A percentile compares a stretch with the other conserved stretches of the same genome.
phyloP scores from a whole-genome alignment of 2,797 vertebrate genomes.

The Eutrigla gurnardus region DNA sequence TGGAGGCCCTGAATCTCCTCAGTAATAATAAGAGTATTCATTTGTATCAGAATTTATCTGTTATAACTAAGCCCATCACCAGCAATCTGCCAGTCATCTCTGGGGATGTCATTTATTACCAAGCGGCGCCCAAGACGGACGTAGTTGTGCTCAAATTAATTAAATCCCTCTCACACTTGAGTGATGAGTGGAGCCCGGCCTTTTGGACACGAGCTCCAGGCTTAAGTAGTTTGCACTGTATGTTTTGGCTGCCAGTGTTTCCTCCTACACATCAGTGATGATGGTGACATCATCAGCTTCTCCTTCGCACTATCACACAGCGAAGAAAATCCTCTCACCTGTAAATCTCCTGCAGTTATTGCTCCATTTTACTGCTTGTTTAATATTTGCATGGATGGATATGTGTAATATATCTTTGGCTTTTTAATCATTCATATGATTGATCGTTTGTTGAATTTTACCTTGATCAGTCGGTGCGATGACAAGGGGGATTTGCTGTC shows the following conservation, averaged over 20 bases:
- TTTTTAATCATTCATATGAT: no score
- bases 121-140: slow-evolving; percentile 26
- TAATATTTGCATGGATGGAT: no score
- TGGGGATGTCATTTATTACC: slow-evolving; percentile 21
- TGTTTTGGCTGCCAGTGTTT: no score
- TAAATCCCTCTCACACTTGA: not conserved
- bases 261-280: no score
- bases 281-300: no score
- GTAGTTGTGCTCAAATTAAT: slow-evolving; percentile 17
- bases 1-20: slow-evolving; percentile 14
- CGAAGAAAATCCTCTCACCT: no score
- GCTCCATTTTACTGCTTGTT: no score
- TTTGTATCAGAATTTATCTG: slow-evolving; percentile 42
- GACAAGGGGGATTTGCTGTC: not conserved
- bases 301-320: no score
- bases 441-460: not conserved
- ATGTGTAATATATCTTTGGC: no score
- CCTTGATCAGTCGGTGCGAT: not conserved
- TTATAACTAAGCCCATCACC: slow-evolving; percentile 36
- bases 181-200: no score
- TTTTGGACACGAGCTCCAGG: no score
- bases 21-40: slow-evolving; percentile 30
- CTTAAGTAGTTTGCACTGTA: not conserved
- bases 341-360: no score
- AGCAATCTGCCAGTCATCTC: slow-evolving; percentile 6